A percentile compares a stretch with the other conserved stretches of the same genome.
Conservation (phyloP, 2,113 vertebrate species). For the Hypanus sabinus region DNA sequence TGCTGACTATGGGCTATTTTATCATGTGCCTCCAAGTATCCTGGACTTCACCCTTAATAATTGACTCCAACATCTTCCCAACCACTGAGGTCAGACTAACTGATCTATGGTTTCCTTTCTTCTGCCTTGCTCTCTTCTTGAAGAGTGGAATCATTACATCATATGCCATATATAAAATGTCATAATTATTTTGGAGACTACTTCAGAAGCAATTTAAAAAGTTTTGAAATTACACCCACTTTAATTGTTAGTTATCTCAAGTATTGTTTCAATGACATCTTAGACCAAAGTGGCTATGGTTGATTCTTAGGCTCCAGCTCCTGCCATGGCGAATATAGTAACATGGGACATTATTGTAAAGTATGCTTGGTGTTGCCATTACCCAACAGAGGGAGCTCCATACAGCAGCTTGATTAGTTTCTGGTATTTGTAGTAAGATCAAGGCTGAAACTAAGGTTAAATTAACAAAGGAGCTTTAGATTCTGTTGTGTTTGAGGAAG, state of each 20-base stretch:
- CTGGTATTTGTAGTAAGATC: background rate
- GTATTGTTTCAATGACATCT: background rate
- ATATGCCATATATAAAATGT: background rate
- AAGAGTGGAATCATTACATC: background rate
- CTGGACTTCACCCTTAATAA: no score
- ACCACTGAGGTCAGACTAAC: no score
- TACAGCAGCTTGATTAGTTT: background rate
- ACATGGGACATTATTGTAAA: background rate
- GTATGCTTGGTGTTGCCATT: background rate
- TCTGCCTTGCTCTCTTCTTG: no score
- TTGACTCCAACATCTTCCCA: no score
- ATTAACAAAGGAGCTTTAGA: background rate
- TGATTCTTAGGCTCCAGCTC: background rate
- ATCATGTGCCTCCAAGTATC: no score
- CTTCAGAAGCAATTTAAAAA: no score
- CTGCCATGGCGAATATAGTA: background rate
- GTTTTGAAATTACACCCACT: background rate
- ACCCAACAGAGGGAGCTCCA: conserved; percentile 24
- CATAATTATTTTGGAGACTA: no score
- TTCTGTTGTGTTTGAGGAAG: background rate
- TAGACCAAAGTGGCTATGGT: background rate
- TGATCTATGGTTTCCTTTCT: no score
- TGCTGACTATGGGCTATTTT: no score
- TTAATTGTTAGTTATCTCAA: background rate
- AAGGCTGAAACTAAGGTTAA: background rate